Percentiles rank a stretch among this genome's conserved stretches.
Conservation (phyloP, 2,888 invertebrate genomes). For the Aquatica leii region DNA sequence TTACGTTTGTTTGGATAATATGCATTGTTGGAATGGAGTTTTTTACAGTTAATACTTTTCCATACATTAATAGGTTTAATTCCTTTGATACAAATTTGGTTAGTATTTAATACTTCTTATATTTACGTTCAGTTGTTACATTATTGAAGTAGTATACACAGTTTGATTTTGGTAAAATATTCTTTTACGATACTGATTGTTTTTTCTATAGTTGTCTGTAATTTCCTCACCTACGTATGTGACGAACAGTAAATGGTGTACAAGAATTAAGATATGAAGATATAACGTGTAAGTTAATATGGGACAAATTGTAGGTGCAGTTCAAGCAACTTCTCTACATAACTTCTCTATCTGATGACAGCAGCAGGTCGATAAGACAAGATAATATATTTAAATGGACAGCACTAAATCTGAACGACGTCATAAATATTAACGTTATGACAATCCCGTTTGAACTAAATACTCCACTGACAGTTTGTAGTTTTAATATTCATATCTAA, state of each 20-base stretch:
- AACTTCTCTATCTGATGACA: conserved; percentile 55
- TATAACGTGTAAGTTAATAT: conserved; percentile 58
- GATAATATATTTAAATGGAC: conserved; percentile 39
- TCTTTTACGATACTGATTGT: no score
- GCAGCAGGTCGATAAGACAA: conserved; percentile 46
- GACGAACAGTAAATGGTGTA: conserved; percentile 50
- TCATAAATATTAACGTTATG: conserved; percentile 24
- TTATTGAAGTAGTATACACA: no score
- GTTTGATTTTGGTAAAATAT: no score
- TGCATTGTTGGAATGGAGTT: no score
- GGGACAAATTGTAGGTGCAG: conserved; percentile 59
- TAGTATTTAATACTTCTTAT: no score
- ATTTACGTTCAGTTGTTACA: no score
- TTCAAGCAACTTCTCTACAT: conserved; percentile 50
- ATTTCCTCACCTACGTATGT: no score
- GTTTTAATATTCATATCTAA: neutral
- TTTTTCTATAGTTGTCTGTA: no score
- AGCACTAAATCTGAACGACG: conserved; percentile 35
- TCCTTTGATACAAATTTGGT: no score
- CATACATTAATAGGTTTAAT: no score
- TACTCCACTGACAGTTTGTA: neutral
- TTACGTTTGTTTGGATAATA: no score
- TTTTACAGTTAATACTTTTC: no score
- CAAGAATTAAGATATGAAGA: conserved; percentile 57
- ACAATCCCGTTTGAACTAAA: conserved; percentile 14